Conservation (phyloP, 2,797 vertebrate genomes). For the Cynopterus sphinx region DNA sequence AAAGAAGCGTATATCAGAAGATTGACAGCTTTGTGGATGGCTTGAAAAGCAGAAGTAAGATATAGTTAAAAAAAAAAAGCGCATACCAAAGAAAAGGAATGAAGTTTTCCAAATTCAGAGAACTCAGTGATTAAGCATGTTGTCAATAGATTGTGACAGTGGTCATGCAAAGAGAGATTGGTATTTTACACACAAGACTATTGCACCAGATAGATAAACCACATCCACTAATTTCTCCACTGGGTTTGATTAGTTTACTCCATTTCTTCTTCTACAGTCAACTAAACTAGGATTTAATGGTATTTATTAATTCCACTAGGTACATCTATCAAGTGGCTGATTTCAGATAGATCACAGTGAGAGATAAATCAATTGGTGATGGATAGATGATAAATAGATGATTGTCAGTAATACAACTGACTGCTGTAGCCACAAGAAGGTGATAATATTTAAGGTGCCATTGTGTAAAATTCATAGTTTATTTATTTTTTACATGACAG, state of each 20-base stretch:
- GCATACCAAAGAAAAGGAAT: conserved; percentile 60
- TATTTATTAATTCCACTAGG: background rate
- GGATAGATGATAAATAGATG: background rate
- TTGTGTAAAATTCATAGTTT: background rate
- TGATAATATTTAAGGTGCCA: background rate
- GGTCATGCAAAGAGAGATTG: conserved; percentile 77
- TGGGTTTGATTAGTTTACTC: conserved; percentile 77
- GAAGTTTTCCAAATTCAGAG: conserved; percentile 66
- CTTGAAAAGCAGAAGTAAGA: conserved; percentile 79
- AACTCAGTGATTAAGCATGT: conserved; percentile 84
- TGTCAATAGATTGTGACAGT: conserved; percentile 84
- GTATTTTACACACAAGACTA: conserved; percentile 80
- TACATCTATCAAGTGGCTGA: background rate
- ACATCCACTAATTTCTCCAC: conserved; percentile 79
- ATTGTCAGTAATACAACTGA: background rate
- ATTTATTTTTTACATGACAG: background rate
- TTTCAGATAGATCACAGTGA: background rate
- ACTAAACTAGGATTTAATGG: conserved; percentile 35
- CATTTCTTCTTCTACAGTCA: conserved; percentile 46
- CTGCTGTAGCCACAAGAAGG: background rate
- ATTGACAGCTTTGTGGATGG: conserved; percentile 80
- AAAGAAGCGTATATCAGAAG: conserved; percentile 77
- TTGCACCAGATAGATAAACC: conserved; percentile 75
- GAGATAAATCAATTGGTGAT: background rate
- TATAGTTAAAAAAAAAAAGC: conserved; percentile 61